Conservation (phyloP, 2,797 vertebrate species). For the Pangasius macronema region DNA sequence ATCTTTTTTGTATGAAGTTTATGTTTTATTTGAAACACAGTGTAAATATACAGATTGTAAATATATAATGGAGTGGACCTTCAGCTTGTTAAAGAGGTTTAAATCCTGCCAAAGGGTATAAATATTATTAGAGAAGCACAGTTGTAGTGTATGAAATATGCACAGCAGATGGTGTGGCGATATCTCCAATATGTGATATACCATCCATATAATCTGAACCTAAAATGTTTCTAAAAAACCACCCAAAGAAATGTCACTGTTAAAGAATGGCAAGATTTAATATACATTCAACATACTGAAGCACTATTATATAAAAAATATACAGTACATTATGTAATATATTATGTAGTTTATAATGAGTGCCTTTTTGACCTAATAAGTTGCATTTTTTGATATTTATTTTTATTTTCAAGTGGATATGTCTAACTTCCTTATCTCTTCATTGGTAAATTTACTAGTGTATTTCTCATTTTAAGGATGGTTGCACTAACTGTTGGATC, state of each 20-base stretch:
- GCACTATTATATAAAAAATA: not conserved
- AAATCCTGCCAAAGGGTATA: not conserved
- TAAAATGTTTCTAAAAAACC: not conserved
- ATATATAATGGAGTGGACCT: not conserved
- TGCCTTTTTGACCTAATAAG: not conserved
- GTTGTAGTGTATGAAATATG: not conserved
- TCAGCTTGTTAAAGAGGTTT: not conserved
- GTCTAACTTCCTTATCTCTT: not conserved
- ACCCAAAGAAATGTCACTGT: conserved; percentile 2
- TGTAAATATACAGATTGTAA: not conserved
- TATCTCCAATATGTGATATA: not conserved
- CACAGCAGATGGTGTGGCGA: not conserved
- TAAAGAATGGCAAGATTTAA: conserved; percentile 9
- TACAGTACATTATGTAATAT: not conserved
- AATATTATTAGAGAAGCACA: not conserved
- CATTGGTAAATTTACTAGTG: not conserved
- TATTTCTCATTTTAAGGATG: not conserved
- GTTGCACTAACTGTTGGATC: not conserved
- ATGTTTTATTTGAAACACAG: not conserved
- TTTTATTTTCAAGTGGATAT: not conserved
- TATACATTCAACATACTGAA: conserved; percentile 21
- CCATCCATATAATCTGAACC: not conserved
- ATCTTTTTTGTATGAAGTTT: not conserved
- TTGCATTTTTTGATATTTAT: too few species aligned
- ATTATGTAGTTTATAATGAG: not conserved